Base-by-base conservation (phyloP, 2,797 vertebrate species). In the Acanthurus tractus region DNA sequence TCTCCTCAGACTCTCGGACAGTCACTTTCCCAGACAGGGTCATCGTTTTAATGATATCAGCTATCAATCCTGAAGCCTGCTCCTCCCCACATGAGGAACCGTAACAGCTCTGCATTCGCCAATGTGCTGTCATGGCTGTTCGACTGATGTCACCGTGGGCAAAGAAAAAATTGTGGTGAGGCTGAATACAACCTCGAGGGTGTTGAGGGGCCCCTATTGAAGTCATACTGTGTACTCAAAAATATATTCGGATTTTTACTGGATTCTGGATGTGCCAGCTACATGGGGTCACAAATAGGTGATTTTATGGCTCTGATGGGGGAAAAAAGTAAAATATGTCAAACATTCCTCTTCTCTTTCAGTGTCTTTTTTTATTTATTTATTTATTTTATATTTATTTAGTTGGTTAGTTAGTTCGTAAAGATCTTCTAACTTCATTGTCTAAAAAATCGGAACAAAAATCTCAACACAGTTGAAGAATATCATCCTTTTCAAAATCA, bases 11-110 rank as follows among this genome's bases (percentile, higher is more conserved):
- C 61, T 66, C 55, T 80, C 62, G 81, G 79, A 77, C 22, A 48
- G 57, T 83, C 79, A 78, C 63, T 87, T 82, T 79, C 74, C 69
- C 7, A 76, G 92, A 89, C 88, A 70, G 84, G 86, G 88, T 82
- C 84, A 91, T 87, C 56, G 49, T 88, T 92, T 90, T 89, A 92
- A 92, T 92, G 77, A 87, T 70, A 89, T 87, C 79, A 69, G 63
- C 25, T 29, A 29, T 29, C 88, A 85, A 79, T 88, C 78, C 59
- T 76, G 63, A 2, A 68, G 55, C 49, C 48, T 1, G 0, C 63
- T 54, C 73, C 70, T 57, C 50, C 63, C n/a, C 66, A 52, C 49
- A 67, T 38, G 29, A 34, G 64, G 54, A 85, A 73, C 49, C 63
- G 54, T 29, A 34, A 44, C 1, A 48, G 59, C 74, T 79, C 45